Conservation (phyloP, 2,888 invertebrate genomes). For the Ochropleura leucogaster region DNA sequence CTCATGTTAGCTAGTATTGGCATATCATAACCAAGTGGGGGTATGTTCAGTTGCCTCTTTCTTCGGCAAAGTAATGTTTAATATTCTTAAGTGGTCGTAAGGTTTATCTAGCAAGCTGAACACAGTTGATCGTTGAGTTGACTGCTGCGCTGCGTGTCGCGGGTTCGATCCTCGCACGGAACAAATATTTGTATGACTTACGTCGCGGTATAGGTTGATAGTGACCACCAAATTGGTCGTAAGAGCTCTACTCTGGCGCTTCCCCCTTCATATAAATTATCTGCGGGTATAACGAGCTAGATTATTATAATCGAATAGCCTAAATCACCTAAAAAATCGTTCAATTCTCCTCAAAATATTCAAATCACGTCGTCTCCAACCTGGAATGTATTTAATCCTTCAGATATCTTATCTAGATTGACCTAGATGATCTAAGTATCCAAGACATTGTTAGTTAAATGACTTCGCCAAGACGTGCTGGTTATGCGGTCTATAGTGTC, state of each 20-base stretch:
- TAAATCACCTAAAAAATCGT: conserved; percentile 13
- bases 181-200: no score
- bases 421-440: conserved; percentile 53
- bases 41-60: background rate
- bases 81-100: background rate
- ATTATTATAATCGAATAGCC: background rate
- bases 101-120: background rate
- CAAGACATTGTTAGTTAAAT: conserved; percentile 59
- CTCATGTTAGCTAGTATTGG: background rate
- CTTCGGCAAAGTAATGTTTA: background rate
- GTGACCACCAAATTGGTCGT: no score
- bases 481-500: conserved; percentile 33
- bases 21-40: background rate
- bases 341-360: conserved; percentile 22
- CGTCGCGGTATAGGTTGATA: no score
- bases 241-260: no score
- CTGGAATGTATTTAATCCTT: conserved; percentile 38
- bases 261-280: background rate
- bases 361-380: conserved; percentile 29
- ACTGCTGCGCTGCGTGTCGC: no score
- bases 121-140: no score
- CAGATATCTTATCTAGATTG: conserved; percentile 37
- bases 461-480: conserved; percentile 36
- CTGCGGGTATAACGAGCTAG: background rate
- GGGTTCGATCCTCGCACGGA: no score